Conservation (phyloP, 2,113 vertebrate species). For the Cyrtonyx montezumae region DNA sequence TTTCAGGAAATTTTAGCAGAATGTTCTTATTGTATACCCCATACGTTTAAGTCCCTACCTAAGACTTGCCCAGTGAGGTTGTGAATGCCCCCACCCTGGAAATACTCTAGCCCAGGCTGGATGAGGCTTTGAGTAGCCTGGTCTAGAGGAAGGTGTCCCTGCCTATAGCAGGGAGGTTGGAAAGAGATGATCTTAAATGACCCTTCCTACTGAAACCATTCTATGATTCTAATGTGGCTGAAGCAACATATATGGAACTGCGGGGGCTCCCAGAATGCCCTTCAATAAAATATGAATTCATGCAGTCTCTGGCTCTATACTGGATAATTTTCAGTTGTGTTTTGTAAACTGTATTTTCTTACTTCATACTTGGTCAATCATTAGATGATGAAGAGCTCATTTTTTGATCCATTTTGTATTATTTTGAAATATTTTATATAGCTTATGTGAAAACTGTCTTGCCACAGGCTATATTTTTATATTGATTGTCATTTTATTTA, state of each 20-base stretch:
- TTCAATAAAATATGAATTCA: neutral
- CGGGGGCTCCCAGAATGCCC: neutral
- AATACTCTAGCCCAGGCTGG: no score
- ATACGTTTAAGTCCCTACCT: neutral
- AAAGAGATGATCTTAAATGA: no score
- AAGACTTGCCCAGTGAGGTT: neutral
- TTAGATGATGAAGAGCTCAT: neutral
- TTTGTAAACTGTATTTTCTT: neutral
- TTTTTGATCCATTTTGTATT: neutral
- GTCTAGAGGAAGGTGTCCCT: no score
- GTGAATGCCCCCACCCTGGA: no score
- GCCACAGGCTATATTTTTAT: neutral
- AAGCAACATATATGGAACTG: neutral
- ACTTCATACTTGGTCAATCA: neutral
- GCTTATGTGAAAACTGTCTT: neutral
- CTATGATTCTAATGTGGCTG: neutral
- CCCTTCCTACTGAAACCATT: no score
- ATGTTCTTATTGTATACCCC: neutral
- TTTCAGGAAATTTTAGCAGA: neutral
- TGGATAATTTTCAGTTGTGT: neutral
- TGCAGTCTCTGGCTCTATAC: neutral
- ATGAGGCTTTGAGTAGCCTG: no score
- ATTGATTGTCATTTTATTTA: constrained; percentile 16
- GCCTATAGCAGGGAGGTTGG: no score
- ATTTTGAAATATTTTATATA: neutral